Conservation (phyloP, 2,797 vertebrate genomes). For the Gymnocypris eckloni region DNA sequence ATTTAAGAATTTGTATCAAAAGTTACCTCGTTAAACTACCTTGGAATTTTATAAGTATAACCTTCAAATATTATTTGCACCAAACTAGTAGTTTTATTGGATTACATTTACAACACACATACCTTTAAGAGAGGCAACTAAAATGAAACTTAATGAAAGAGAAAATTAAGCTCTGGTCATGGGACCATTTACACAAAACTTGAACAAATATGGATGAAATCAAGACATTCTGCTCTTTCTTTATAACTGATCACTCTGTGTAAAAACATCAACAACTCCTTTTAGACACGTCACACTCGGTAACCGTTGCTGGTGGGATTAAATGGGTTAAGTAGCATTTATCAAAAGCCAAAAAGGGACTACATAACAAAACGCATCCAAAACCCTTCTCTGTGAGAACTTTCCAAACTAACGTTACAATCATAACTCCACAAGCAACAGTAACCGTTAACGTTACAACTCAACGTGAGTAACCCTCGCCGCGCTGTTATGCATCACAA, state of each 20-base stretch:
- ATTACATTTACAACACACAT: not conserved
- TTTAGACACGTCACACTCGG: not conserved
- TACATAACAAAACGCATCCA: not conserved
- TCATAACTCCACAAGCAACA: not conserved
- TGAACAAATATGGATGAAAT: not conserved
- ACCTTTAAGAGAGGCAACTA: not conserved
- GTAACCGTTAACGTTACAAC: not conserved
- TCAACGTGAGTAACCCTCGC: not conserved
- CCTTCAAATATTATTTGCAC: not conserved
- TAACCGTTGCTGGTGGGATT: not conserved
- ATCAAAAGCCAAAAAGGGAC: not conserved
- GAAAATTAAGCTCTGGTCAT: not conserved
- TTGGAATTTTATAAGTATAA: not conserved
- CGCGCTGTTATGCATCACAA: slow-evolving; percentile 9
- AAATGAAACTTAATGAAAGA: not conserved
- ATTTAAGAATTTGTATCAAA: too few relatives aligned
- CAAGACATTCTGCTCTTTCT: too few relatives aligned
- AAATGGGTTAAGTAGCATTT: too few relatives aligned
- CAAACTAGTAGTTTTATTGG: not conserved
- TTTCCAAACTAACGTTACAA: not conserved
- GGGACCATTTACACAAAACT: too few relatives aligned
- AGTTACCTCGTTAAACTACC: not conserved
- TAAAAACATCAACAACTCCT: not conserved
- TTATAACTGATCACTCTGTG: not conserved
- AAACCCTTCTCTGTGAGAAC: not conserved